Conservation (phyloP, 2,113 vertebrate genomes). For the Strix aluco region DNA sequence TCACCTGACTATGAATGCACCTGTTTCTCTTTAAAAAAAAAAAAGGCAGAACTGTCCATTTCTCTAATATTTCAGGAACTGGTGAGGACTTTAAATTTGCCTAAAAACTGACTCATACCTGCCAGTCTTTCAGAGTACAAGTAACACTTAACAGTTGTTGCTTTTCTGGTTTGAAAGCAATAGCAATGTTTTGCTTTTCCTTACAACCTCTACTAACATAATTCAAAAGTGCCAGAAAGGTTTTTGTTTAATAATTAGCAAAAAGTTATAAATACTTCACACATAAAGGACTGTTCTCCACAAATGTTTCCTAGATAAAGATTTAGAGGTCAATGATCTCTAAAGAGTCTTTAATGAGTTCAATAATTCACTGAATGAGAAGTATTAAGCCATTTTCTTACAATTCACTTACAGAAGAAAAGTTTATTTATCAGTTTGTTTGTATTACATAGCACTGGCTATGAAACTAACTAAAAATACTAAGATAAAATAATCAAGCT, state of each 20-base stretch:
- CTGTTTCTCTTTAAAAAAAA: background rate
- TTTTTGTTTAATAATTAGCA: background rate
- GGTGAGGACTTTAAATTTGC: background rate
- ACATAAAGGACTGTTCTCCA: background rate
- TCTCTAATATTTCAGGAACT: background rate
- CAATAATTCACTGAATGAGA: background rate
- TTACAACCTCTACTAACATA: background rate
- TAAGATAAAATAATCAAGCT: background rate
- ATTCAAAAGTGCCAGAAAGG: background rate
- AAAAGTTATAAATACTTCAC: background rate
- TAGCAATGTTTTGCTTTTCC: background rate
- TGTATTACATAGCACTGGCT: background rate
- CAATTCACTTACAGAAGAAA: background rate
- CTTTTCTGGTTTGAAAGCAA: background rate
- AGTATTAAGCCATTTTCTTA: background rate
- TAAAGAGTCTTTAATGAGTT: background rate
- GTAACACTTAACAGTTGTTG: background rate
- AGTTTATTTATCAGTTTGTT: background rate
- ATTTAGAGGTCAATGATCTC: background rate
- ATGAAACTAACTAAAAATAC: background rate
- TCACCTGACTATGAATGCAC: rapidly evolving
- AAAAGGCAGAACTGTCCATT: background rate
- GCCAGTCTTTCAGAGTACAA: background rate
- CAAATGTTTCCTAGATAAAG: background rate
- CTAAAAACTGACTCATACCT: background rate